Percentiles rank a stretch among this genome's conserved stretches.
phyloP scores from a whole-genome alignment of 2,797 vertebrate genomes.

The Simalia tracyae region DNA sequence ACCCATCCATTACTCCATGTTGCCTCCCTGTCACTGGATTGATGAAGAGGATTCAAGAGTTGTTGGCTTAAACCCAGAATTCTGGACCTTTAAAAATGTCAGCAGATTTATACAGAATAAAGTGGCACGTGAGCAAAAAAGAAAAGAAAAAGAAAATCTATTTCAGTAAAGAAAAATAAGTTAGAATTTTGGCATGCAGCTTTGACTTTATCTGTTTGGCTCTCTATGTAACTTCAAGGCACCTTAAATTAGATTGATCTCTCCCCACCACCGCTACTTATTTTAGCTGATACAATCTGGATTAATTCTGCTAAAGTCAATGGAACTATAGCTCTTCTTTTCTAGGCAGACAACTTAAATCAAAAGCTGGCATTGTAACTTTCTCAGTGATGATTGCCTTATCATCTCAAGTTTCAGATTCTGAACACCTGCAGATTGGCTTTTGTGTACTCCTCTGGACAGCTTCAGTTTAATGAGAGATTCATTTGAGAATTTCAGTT shows the following conservation, averaged over 20 bases:
- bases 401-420: neutral
- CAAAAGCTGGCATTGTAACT: neutral
- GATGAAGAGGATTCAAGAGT: neutral
- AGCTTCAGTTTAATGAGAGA: slow-evolving; percentile 7
- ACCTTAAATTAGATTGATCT: neutral
- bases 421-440: neutral
- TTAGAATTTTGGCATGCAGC: neutral
- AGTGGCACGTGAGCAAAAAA: neutral
- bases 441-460: neutral
- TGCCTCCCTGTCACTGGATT: neutral
- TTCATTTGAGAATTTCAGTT: neutral
- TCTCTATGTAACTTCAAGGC: neutral
- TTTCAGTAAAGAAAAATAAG: neutral
- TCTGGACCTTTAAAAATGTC: neutral
- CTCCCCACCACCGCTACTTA: neutral
- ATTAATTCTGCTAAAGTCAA: neutral
- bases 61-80: neutral
- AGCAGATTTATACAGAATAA: neutral
- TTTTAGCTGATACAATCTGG: neutral
- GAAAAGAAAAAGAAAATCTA: neutral
- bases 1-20: neutral
- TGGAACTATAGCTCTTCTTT: neutral
- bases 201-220: neutral
- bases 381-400: neutral
- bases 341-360: neutral